Evolutionary conservation across 2,888 invertebrate species (phyloP), one percentile per base, ranked within the genome.

Genomic region (Aporophyla lueneburgensis): DNA sequence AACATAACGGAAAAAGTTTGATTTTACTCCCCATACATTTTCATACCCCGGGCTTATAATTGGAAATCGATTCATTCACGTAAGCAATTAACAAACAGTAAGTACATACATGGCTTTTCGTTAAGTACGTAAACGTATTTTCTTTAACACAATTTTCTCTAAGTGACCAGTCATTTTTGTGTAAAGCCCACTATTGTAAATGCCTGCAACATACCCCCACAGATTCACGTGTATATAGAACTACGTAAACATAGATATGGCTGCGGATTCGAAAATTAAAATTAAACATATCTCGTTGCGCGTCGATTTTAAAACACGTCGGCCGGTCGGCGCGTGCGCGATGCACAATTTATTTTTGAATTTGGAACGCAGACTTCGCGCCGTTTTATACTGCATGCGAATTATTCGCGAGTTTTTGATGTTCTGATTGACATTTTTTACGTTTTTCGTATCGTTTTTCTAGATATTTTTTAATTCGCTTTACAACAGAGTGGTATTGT

Each of bases 281-380:
- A 89, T 86, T 84, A 86, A 87, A 88, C 88, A 86, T 87, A 85
- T 89, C 89, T 90, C 91, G 93, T 92, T 92, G 91, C 89, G 85
- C 91, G 93, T 95, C 94, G 94, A 95, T 96, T 96, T 95, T 95
- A 95, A 96, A 96, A 95, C 94, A 90, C 93, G 92, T 88, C 91
- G 90, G 89, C 83, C 92, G 93, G 93, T 85, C 89, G 93, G 94
- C 92, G 93, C 91, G 93, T 90, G 95, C 93, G 94, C 92, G 93
- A 93, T 92, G 93, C 95, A 80, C 92, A 94, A 96, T 96, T 96
- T 96, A 96, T 96, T 96, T 96, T 96, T 96, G 96, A 95, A 96
- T 95, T 94, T 96, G 94, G 96, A 96, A 96, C 96, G 96, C 96
- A 95, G 95, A 95, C 95, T 95, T 94, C 93, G 93, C 95, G 93